Base-by-base conservation (phyloP, 2,113 vertebrate species). In the Philantomba maxwellii region DNA sequence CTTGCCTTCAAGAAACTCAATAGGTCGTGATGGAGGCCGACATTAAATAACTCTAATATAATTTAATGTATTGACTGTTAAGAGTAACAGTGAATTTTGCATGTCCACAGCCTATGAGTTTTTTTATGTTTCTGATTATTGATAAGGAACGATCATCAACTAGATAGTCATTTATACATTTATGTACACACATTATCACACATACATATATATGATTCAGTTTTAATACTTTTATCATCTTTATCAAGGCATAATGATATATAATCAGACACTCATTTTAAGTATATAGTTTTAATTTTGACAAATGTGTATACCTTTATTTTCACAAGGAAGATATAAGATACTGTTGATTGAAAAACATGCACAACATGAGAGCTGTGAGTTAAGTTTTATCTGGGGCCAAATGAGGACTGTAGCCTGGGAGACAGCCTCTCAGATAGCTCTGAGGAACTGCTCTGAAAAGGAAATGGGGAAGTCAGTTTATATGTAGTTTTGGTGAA, bases 221-320 rank as follows among this genome's bases (percentile, higher is more conserved):
- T 81, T 80, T 75, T 73, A 80, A 83, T 64, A 15, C 57, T 86
- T 86, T 66, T 94, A 23, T 93, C 47, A 84, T 5, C 39, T 91
- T 85, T 80, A 87, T 91, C 58, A 39, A 84, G 28, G 25, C 25
- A 84, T 90, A 25, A 45, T 87, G 64, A 53, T 49, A 45, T 93
- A 23, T 15, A 92, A 3, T 73, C 82, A 87, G 64, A 39, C 6
- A 49, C 57, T 45, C 47, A 87, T 66, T 87, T 87, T 70, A 55
- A 78, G 43, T 90, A 21, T 55, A 66, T 14, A 47, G 23, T 81
- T 91, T 75, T 57, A 82, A 86, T 91, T 97, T 95, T 93, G 53
- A 70, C 66, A 85, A 8, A 15, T 81, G 28, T 85, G 26, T 51
- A 36, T 28, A 36, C 39, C n/a, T 80, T 73, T 81, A 49, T 92